Conservation (phyloP, 2,113 vertebrate species). For the Peromyscus californicus region DNA sequence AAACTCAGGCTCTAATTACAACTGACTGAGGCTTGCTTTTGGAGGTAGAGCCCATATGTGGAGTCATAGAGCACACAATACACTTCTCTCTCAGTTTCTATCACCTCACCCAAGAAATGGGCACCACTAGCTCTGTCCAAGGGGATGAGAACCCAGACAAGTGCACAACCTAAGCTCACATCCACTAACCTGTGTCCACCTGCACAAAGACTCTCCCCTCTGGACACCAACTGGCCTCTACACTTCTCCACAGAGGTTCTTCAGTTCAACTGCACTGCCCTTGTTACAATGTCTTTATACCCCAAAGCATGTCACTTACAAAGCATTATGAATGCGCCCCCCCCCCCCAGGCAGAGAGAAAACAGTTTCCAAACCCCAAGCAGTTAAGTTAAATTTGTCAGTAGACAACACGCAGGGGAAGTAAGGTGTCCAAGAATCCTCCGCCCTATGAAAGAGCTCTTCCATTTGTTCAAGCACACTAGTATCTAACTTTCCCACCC, state of each 20-base stretch:
- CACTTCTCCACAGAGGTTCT: neutral
- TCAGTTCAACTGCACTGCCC: neutral
- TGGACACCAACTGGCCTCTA: neutral
- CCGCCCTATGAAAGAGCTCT: neutral
- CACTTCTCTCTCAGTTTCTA: neutral
- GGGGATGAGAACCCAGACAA: rapidly evolving
- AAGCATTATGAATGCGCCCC: neutral
- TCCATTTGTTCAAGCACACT: neutral
- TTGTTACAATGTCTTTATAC: neutral
- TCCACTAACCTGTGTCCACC: rapidly evolving
- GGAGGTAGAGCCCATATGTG: neutral
- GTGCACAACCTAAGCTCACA: neutral
- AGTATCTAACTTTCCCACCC: neutral
- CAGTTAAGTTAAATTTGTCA: neutral
- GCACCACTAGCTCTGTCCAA: neutral
- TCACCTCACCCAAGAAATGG: neutral
- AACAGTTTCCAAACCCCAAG: neutral
- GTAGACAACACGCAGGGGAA: neutral
- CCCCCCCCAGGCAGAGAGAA: neutral
- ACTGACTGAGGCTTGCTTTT: neutral
- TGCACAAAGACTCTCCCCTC: rapidly evolving
- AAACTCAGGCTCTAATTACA: neutral
- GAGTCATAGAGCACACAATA: rapidly evolving
- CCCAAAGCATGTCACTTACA: neutral
- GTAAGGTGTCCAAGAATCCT: neutral